Percentiles rank a stretch among this genome's conserved stretches.
Evolutionary conservation across 2,113 vertebrate genomes (phyloP).

Genomic region (Anthoscopus minutus): DNA sequence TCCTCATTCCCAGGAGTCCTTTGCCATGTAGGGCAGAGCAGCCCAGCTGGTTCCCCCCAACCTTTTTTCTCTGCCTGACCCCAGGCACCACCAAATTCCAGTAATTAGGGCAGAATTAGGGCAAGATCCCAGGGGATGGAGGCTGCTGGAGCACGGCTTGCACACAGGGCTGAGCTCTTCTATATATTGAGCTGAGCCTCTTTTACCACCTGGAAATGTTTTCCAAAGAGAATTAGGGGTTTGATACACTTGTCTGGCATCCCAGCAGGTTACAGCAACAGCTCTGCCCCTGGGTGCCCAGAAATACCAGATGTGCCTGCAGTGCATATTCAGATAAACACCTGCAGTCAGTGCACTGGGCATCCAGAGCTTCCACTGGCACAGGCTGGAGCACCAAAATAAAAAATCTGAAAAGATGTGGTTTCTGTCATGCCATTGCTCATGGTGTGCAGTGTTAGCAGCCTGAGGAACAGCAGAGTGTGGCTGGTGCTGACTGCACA

Average conservation of each 20-base stretch:
- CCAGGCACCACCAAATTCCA: background rate
- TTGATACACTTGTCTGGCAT: background rate
- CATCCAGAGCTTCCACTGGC: background rate
- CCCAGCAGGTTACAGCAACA: background rate
- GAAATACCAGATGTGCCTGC: background rate
- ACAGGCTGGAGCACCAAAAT: background rate
- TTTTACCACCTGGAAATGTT: background rate
- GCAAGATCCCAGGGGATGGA: background rate
- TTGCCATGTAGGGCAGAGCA: constrained; percentile 41
- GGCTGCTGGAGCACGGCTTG: background rate
- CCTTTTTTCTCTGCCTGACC: background rate
- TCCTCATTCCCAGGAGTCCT: constrained; percentile 17
- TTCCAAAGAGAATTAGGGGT: background rate
- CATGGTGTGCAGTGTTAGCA: background rate
- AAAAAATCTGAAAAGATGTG: background rate
- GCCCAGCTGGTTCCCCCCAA: background rate
- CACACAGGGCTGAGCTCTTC: background rate
- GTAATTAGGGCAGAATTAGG: constrained; percentile 52
- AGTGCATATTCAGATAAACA: background rate
- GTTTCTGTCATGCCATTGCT: background rate
- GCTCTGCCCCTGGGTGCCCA: background rate
- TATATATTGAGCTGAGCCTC: background rate
- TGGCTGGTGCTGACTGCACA: background rate
- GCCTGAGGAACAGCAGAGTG: rapidly evolving
- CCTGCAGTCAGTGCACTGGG: background rate